Conservation (phyloP, 2,797 vertebrate genomes). For the Dryobates pubescens region DNA sequence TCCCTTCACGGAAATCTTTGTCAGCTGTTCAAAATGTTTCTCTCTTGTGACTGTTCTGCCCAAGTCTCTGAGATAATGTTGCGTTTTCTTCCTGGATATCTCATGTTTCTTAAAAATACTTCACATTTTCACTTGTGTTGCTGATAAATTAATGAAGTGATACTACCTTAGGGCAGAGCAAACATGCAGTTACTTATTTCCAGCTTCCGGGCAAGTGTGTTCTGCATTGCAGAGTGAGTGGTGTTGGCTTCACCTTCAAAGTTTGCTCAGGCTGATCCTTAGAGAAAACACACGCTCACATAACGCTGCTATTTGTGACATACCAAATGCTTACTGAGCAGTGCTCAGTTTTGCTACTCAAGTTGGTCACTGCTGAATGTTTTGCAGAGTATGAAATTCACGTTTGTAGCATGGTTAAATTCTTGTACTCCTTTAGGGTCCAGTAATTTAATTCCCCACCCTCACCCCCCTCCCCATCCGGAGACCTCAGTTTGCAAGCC, state of each 20-base stretch:
- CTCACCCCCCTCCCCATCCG: no score
- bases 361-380: background rate
- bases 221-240: background rate
- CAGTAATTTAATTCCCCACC: background rate
- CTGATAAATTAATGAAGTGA: background rate
- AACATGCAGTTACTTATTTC: background rate
- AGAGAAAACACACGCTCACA: background rate
- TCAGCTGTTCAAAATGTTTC: background rate
- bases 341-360: background rate
- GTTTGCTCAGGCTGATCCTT: background rate
- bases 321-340: background rate
- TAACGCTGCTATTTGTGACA: background rate
- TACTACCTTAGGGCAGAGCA: background rate
- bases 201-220: background rate
- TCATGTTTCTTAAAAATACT: background rate
- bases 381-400: background rate
- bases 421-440: background rate
- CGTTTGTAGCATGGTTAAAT: background rate
- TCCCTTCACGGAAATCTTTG: background rate
- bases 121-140: background rate
- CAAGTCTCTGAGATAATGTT: background rate
- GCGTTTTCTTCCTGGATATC: background rate
- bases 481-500: background rate
- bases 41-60: background rate
- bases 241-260: background rate